Evolutionary conservation across 1,140 invertebrate species (phyloP), one percentile per base, ranked within the genome.

Genomic region (Trinorchestia longiramus): DNA sequence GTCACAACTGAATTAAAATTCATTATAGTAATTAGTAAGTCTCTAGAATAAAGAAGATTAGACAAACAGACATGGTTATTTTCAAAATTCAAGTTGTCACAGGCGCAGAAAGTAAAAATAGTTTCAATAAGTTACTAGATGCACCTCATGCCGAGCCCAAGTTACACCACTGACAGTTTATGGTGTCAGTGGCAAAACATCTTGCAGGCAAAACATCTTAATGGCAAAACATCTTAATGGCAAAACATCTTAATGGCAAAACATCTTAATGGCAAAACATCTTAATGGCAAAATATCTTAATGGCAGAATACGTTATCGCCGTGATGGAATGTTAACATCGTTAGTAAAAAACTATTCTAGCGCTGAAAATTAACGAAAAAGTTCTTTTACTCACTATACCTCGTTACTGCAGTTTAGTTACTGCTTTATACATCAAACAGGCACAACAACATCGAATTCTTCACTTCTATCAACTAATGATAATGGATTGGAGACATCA

Each of bases 381-480:
- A 28, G 1, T 77, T 77, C 28, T 36, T 77, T 36, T 77, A 19
- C 28, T 53, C 47, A 15, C 11, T 77, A 36, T 77, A 36, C 28
- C 47, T 53, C 6, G 19, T 53, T 19, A 77, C 28, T 28, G 62
- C 62, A 23, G 15, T 77, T 36, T 36, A 77, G 28, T 23, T 6
- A 8, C 47, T 77, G 28, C 62, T 11, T 77, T 11, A 36, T 77
- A 77, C 28, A 77, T 77, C 62, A 77, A 23, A 77, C 62, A 28
- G 62, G 62, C 88, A 42, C 88, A 91, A 42, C 28, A 42, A 43
- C 41, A 11, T 94, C 92, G 40, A 94, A 94, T n/a, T 94, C 92
- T 19, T 44, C 92, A 43, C 44, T 94, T 91, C 43, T 91, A 40
- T 94, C 43, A 45, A 94, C 92, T 45, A 94, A 94, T 1, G 92